Evolutionary conservation across 1,140 invertebrate species (phyloP).

Genomic region (Drosophila miranda): DNA sequence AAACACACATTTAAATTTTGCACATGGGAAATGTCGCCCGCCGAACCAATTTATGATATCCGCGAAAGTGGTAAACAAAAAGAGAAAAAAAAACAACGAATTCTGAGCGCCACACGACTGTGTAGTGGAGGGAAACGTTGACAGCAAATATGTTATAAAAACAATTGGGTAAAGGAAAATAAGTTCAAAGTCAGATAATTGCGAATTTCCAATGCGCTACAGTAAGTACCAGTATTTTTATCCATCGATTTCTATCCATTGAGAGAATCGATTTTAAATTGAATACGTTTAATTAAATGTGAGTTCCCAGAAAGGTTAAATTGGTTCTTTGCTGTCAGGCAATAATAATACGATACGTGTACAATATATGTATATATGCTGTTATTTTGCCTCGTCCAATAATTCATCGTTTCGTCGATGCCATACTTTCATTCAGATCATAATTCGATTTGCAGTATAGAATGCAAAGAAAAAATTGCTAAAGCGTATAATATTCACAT

Average conservation of each 20-base stretch:
- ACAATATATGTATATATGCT: no score
- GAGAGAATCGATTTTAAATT: neutral
- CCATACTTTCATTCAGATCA: no score
- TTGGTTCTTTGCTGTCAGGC: no score
- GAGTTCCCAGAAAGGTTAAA: no score
- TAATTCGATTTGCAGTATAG: no score
- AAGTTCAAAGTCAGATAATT: constrained; percentile 15
- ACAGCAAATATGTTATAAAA: constrained; percentile 49
- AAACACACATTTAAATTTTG: constrained; percentile 73
- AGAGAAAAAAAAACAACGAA: constrained; percentile 26
- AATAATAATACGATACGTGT: no score
- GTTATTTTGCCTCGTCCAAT: no score
- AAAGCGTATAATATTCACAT: constrained; percentile 64
- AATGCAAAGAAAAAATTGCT: constrained; percentile 35
- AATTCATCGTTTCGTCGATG: no score
- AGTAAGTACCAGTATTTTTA: neutral
- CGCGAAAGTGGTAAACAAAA: constrained; percentile 66
- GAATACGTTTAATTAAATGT: neutral
- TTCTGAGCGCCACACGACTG: constrained; percentile 25
- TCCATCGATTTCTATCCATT: neutral
- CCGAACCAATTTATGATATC: constrained; percentile 79
- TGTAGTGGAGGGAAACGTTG: constrained; percentile 48
- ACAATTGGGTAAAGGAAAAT: constrained; percentile 17
- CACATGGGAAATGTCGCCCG: constrained; percentile 75
- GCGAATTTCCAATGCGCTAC: constrained; percentile 41